Conservation (phyloP, 2,113 vertebrate genomes). For the Amia ocellicauda region DNA sequence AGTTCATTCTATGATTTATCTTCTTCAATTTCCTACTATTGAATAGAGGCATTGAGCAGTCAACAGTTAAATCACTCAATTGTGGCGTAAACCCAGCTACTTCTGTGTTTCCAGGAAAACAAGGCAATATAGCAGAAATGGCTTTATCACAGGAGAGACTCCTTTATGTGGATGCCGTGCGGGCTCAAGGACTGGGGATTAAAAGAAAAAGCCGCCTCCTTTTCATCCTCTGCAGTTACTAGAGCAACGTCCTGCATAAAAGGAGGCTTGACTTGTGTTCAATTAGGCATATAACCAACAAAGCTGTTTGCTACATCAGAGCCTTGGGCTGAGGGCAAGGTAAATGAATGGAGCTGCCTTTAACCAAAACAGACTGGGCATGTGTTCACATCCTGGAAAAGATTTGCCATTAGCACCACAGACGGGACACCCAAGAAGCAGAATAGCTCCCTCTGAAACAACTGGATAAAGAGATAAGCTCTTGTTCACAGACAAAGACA, state of each 20-base stretch:
- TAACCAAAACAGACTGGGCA: not conserved
- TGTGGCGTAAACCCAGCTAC: too few relatives aligned
- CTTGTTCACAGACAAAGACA: not conserved
- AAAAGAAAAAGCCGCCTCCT: not conserved
- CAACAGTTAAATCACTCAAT: too few relatives aligned
- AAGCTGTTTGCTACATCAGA: not conserved
- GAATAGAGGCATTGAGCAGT: too few relatives aligned
- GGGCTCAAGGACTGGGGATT: not conserved
- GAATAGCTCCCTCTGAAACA: not conserved
- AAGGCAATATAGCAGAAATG: too few relatives aligned
- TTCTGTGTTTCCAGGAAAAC: too few relatives aligned
- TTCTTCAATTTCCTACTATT: too few relatives aligned
- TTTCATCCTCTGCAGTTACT: not conserved
- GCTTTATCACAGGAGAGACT: too few relatives aligned
- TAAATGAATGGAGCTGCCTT: not conserved
- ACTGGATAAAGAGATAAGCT: not conserved
- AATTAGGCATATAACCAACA: slow-evolving; percentile 1
- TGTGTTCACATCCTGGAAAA: not conserved
- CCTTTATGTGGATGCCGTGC: too few relatives aligned
- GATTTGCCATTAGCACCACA: not conserved
- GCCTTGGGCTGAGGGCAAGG: not conserved
- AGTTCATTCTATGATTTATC: too few relatives aligned
- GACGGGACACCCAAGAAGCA: not conserved
- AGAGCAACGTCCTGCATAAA: not conserved
- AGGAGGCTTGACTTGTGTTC: not conserved